Evolutionary conservation across 2,888 invertebrate species (phyloP), one percentile per base, ranked within the genome.

Genomic region (Drosophila koepferae): DNA sequence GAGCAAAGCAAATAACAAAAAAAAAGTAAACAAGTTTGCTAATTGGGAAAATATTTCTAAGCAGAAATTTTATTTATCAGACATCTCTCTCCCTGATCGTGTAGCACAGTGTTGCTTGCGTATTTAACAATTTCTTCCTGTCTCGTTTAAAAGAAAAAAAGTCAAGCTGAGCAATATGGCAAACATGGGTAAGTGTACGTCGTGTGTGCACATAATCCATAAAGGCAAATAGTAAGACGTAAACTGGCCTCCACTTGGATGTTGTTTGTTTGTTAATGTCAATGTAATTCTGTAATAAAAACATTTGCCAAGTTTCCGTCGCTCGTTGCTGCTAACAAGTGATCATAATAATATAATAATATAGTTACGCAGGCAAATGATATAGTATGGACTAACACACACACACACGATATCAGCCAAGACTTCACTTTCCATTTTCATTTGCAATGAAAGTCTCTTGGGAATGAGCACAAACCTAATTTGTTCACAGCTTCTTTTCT

Each of bases 121-220:
- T 44, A 46, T 51, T 51, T 76, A 67, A 70, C 71, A 64, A 71
- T 83, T 82, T 87, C 82, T 87, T 87, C 86, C 80, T 80, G 82
- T 64, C 85, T 79, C 67, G 69, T 76, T 86, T 59, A 66, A 65
- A 49, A 49, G n/a, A 31, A 68, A 58, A 70, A 63, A 70, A 66
- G 62, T 59, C 63, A 75, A 55, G 55, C 49, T 38, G 41, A 59
- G 44, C 51, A 63, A 40, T 60, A 63, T 34, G 61, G 43, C 55
- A 51, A 49, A 49, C 58, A 69, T 61, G 63, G 61, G 67, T 62
- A 68, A 78, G 56, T 63, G 60, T 46, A 2, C 34, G 51, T 28
- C 28, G 0, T 18, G 6, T 51, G 34, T 34, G 51, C 12, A 56
- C 58, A 66, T 77, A 72, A 58, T 49, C 46, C 16, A 16, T n/a